A percentile compares a stretch with the other conserved stretches of the same genome.
phyloP scores from a whole-genome alignment of 2,113 vertebrate species.

The Charadrius vociferus region DNA sequence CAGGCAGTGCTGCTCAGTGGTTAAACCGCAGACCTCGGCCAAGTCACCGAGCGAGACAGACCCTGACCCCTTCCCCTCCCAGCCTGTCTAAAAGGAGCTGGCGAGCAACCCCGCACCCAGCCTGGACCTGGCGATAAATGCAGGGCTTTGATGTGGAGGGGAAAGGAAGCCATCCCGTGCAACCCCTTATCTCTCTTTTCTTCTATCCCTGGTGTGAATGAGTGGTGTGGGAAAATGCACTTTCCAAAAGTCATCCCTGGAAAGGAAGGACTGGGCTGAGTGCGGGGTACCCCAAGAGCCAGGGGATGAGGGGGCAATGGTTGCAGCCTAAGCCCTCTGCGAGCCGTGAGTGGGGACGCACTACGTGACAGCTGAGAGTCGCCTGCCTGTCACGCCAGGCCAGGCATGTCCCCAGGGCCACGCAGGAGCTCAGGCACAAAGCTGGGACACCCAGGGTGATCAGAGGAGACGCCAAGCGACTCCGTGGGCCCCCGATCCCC shows the following conservation, averaged over 20 bases:
- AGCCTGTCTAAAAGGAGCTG: background rate
- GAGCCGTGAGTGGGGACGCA: accelerated
- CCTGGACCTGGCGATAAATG: background rate
- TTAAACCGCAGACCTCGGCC: background rate
- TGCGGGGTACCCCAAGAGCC: background rate
- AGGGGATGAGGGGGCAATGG: accelerated
- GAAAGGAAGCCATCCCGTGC: background rate
- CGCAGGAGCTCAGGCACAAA: background rate
- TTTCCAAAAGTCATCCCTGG: background rate
- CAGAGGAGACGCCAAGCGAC: background rate
- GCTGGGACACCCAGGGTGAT: background rate
- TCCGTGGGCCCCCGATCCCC: background rate
- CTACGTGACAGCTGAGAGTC: background rate
- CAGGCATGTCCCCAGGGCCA: background rate
- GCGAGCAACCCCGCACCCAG: background rate
- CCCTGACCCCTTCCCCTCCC: background rate
- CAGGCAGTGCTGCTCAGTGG: background rate
- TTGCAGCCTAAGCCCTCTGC: background rate
- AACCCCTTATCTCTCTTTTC: background rate
- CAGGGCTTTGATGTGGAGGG: background rate
- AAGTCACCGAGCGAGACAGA: accelerated
- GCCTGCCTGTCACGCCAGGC: background rate
- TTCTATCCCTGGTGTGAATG: background rate
- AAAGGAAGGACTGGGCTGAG: background rate
- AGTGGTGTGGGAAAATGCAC: background rate